Conservation (phyloP, 2,888 invertebrate genomes). For the Drosophila nr. fundita region DNA sequence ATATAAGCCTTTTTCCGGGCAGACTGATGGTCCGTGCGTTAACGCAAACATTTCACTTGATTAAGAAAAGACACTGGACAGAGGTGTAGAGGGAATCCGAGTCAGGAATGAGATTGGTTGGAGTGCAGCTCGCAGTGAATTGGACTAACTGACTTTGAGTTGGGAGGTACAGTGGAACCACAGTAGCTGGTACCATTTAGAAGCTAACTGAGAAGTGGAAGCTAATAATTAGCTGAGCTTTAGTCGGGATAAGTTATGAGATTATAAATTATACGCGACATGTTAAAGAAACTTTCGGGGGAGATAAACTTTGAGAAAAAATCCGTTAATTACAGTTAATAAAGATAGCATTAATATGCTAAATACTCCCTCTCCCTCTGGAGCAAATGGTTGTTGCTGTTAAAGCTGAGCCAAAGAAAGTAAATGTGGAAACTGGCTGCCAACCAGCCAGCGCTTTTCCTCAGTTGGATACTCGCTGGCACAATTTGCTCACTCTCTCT, state of each 20-base stretch:
- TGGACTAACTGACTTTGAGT: not conserved
- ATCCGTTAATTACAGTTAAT: not conserved
- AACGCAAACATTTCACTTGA: conserved; percentile 61
- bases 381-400: conserved; percentile 33
- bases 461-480: conserved; percentile 43
- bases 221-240: not conserved
- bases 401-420: conserved; percentile 16
- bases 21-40: conserved; percentile 45
- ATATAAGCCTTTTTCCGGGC: conserved; percentile 27
- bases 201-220: not conserved
- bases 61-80: conserved; percentile 37
- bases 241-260: not conserved
- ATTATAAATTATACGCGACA: not conserved
- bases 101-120: not conserved
- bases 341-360: not conserved
- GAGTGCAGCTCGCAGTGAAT: conserved; percentile 4
- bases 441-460: conserved; percentile 25
- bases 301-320: too few relatives aligned
- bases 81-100: not conserved
- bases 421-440: conserved; percentile 48
- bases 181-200: not conserved
- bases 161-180: not conserved
- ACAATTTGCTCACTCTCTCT: conserved; percentile 31
- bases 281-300: too few relatives aligned
- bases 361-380: not conserved